These are phyloP conservation scores for Habrosyne pyritoides DNA, from an alignment of 2,888 invertebrate genomes.

Conservation along the genomic window DNA sequence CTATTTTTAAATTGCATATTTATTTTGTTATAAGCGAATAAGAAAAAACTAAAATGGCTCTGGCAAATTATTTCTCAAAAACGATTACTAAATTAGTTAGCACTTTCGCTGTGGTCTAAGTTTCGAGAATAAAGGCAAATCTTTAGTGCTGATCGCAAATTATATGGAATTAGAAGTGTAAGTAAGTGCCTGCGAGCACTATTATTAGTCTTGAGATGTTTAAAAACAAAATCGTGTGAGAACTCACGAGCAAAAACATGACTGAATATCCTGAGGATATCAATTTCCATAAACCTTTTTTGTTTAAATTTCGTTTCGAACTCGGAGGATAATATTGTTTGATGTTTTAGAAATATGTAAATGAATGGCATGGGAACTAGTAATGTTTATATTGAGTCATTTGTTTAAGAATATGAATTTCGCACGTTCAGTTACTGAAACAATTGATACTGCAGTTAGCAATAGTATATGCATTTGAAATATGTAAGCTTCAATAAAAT, in stretches of 20 bases:
- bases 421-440: no score
- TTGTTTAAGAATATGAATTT: no score
- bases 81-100: neutral
- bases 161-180: neutral
- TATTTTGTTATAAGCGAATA: no score
- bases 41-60: no score
- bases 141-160: conserved; percentile 2
- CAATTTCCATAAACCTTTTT: neutral
- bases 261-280: neutral
- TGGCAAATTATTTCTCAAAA: neutral
- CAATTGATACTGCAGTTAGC: no score
- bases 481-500: no score
- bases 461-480: no score
- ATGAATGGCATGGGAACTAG: no score
- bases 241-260: neutral
- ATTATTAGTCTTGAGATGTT: conserved; percentile 5
- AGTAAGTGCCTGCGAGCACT: neutral
- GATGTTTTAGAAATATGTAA: neutral
- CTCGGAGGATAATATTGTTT: neutral
- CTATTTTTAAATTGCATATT: no score
- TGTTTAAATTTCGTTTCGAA: neutral
- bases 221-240: neutral
- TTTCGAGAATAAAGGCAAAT: neutral
- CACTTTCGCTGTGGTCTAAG: neutral
- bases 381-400: no score